Percentiles rank a stretch among this genome's conserved stretches.
Conservation (phyloP, 2,797 vertebrate genomes). For the Lutjanus campechanus region DNA sequence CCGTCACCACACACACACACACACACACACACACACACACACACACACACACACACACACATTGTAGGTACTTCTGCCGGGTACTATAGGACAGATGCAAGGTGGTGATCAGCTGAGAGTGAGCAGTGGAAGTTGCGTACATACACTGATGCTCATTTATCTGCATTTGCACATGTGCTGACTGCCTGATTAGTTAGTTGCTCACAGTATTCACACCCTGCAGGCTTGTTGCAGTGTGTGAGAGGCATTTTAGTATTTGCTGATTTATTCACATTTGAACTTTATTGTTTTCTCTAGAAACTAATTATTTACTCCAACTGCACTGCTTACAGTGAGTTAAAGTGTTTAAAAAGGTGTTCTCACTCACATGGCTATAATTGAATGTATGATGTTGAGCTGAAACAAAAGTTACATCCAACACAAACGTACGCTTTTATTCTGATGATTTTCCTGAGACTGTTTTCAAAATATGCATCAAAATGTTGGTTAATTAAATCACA, state of each 20-base stretch:
- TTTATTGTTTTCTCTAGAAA: slow-evolving; percentile 30
- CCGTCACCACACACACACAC: slow-evolving; percentile 45
- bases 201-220: slow-evolving; percentile 58
- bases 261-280: slow-evolving; percentile 38
- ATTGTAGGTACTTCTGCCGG: slow-evolving; percentile 47
- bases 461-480: too few relatives aligned
- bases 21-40: slow-evolving; percentile 16
- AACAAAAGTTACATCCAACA: too few relatives aligned
- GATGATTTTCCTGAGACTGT: too few relatives aligned
- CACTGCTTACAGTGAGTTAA: neutral
- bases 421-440: too few relatives aligned
- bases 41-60: slow-evolving; percentile 16
- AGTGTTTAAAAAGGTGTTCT: neutral
- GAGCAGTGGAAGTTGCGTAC: slow-evolving; percentile 39
- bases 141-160: slow-evolving; percentile 68
- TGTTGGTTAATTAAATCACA: neutral
- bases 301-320: slow-evolving; percentile 3
- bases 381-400: slow-evolving; percentile 6
- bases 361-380: slow-evolving; percentile 11
- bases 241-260: slow-evolving; percentile 17
- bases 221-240: slow-evolving; percentile 28
- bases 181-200: slow-evolving; percentile 73
- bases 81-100: slow-evolving; percentile 60
- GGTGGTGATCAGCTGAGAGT: slow-evolving; percentile 59
- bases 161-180: slow-evolving; percentile 75